Evolutionary conservation across 2,113 vertebrate species (phyloP).

Genomic region (Genyomyrus donnyi): DNA sequence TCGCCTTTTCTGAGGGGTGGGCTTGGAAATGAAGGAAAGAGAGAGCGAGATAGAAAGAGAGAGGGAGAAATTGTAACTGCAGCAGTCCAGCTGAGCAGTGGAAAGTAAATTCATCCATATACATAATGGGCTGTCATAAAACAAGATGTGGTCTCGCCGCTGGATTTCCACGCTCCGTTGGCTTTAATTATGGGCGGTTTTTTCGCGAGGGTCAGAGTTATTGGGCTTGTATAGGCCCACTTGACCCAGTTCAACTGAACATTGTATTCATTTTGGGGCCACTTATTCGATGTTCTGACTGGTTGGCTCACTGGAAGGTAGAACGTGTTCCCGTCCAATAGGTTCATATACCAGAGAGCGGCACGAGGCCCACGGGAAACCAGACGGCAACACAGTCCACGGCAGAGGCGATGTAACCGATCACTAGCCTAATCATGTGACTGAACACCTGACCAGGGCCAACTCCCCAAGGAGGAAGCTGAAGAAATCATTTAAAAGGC

Average conservation of each 20-base stretch:
- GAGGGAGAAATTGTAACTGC: not conserved
- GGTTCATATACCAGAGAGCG: not conserved
- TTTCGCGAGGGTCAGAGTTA: not conserved
- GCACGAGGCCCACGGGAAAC: not conserved
- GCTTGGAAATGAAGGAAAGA: not conserved
- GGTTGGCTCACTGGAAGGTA: not conserved
- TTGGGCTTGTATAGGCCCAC: conserved; percentile 4
- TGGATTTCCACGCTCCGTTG: conserved; percentile 16
- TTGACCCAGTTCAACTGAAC: conserved; percentile 11
- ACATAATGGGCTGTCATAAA: conserved; percentile 28
- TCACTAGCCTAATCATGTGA: conserved; percentile 4
- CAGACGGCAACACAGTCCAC: not conserved
- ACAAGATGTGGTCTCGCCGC: conserved; percentile 2
- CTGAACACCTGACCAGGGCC: not conserved
- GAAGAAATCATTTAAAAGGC: not conserved
- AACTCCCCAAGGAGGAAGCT: not conserved
- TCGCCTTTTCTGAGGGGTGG: conserved; percentile 8
- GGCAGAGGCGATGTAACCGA: not conserved
- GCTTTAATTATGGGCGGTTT: conserved; percentile 17
- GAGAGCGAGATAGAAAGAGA: not conserved
- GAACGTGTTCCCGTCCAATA: not conserved
- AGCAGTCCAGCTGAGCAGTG: conserved; percentile 1
- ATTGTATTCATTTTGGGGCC: conserved; percentile 10
- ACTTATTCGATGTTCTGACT: conserved; percentile 18
- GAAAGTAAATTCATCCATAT: conserved; percentile 27